Base-by-base conservation (phyloP, 1,140 invertebrate genomes). In the Eupristina koningsbergeri region DNA sequence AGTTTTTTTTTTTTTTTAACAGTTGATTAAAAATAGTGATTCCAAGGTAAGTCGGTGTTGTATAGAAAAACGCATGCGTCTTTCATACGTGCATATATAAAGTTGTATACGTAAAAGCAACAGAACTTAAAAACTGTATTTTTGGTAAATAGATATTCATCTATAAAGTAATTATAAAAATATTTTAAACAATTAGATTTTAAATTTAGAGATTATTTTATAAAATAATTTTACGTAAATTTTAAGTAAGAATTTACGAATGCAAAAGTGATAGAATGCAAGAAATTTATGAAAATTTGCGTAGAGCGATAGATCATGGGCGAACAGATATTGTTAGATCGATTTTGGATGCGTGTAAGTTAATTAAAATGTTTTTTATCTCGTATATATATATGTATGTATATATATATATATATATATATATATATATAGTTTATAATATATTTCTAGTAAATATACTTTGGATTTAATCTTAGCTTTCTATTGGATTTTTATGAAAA, bases 251-350 rank as follows among this genome's bases (percentile, higher is more conserved):
- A 1, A 64, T 13, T 64, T 29, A 34, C 34, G 29, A 15, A 11
- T 31, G 26, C 45, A 45, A 17, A 7, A 26, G 22, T 7, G 29
- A n/a, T 19, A 87, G 88, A 81, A 93, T 93, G 92, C 90, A 92
- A 90, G 92, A 93, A 84, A 89, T 93, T 89, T 91, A 90, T 88
- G 88, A 93, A 89, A 91, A 92, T 87, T 91, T 95, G 83, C 93
- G 93, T 86, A 92, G 91, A 80, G 94, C 94, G 53, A 93, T 95
- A 75, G 93, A 93, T 86, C 92, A 93, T 86, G 94, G 94, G 31
- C 92, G 94, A 84, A 94, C 94, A 26, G 95, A 95, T 88, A 94
- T 95, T 84, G 91, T 95, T 39, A 92, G 94, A 86, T 92, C 93
- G 45, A 90, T 95, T 34, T 89, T 95, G 36, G 93, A 94, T 73